Evolutionary conservation across 2,888 invertebrate species (phyloP), one percentile per base, ranked within the genome.

Genomic region (Dolomedes plantarius): DNA sequence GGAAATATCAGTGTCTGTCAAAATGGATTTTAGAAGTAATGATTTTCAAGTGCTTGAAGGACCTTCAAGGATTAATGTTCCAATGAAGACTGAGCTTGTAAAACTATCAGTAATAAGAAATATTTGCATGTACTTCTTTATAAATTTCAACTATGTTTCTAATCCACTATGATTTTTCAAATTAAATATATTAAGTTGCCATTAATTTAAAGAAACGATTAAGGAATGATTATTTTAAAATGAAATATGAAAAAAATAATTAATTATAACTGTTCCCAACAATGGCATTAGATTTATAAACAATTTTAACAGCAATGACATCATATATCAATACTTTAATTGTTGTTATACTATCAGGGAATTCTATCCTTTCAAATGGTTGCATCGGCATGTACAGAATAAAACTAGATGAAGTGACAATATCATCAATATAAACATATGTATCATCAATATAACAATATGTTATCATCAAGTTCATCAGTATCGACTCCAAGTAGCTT

Each of bases 251-350:
- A n/a, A n/a, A n/a, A n/a, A n/a, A n/a, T n/a, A n/a, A n/a, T n/a
- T n/a, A n/a, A n/a, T n/a, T n/a, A n/a, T n/a, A n/a, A n/a, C n/a
- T n/a, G n/a, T n/a, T n/a, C n/a, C n/a, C n/a, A n/a, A n/a, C n/a
- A n/a, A n/a, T n/a, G n/a, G 11, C 0, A 5, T 68, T n/a, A 62
- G 75, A 23, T n/a, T 81, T 3, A 13, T 73, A 19, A 29, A 75
- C 27, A 16, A 81, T 2, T 16, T 62, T 69, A 16, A 81, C 41
- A 27, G n/a, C 32, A 9, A 81, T 32, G 11, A 41, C 36, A 16
- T 81, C 31, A 19, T 75, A 81, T 23, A 7, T 19, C n/a, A 41
- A 23, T 31, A 62, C 0, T 39, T 69, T 75, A 7, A 75, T n/a
- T 11, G 46, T 7, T 11, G 9, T 29, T n/a, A 75, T 31, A 39